Conservation (phyloP, 2,113 vertebrate species). For the Oostethus manadensis region DNA sequence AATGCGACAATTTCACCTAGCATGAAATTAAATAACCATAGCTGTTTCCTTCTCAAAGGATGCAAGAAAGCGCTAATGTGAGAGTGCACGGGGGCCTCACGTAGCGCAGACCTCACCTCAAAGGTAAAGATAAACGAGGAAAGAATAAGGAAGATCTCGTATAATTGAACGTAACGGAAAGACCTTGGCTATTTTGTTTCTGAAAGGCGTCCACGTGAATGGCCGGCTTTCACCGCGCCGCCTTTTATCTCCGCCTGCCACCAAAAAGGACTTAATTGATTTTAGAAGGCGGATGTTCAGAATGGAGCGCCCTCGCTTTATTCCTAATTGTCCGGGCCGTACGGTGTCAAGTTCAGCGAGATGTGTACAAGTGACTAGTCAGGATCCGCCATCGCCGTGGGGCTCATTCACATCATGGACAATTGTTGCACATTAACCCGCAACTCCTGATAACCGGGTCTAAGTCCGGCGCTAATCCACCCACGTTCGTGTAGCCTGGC, state of each 20-base stretch:
- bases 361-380: background rate
- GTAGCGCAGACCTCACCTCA: slow-evolving; percentile 22
- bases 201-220: slow-evolving; percentile 43
- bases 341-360: background rate
- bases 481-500: slow-evolving; percentile 59
- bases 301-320: background rate
- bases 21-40: slow-evolving; percentile 82
- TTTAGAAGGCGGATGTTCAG: slow-evolving; percentile 47
- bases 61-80: slow-evolving; percentile 53
- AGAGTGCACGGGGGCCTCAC: slow-evolving; percentile 17
- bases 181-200: slow-evolving; percentile 59
- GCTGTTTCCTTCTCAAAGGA: slow-evolving; percentile 67
- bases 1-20: slow-evolving; percentile 74
- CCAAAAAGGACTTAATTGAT: slow-evolving; percentile 60
- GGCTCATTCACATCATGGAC: slow-evolving; percentile 4
- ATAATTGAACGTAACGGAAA: slow-evolving; percentile 47
- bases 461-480: slow-evolving; percentile 77
- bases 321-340: slow-evolving; percentile 2
- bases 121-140: slow-evolving; percentile 37
- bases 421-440: slow-evolving; percentile 55
- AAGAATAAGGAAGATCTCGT: slow-evolving; percentile 41
- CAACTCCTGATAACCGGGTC: slow-evolving; percentile 64
- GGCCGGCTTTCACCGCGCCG: slow-evolving; percentile 22
- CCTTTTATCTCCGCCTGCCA: slow-evolving; percentile 42
- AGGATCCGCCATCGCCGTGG: background rate